A percentile compares a stretch with the other conserved stretches of the same genome.
phyloP scores from a whole-genome alignment of 2,888 invertebrate genomes.

The Heliconius sara region DNA sequence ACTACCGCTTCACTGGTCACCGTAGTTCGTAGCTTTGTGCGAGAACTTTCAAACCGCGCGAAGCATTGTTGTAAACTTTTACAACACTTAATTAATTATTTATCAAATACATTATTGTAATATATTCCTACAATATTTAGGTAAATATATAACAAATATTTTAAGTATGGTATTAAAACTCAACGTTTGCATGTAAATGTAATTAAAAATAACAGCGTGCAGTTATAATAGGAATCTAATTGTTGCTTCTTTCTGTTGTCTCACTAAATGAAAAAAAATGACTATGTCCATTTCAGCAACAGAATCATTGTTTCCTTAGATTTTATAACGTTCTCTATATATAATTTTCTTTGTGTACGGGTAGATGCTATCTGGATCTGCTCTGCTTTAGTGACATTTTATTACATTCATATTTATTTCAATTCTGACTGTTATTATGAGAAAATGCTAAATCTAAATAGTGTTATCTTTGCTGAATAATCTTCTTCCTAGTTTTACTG shows the following conservation, averaged over 20 bases:
- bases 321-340: background rate
- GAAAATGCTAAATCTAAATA: background rate
- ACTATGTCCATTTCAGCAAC: background rate
- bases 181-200: background rate
- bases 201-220: background rate
- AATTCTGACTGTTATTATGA: background rate
- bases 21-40: conserved; percentile 20
- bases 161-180: background rate
- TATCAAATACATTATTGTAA: background rate
- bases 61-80: background rate
- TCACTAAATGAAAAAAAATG: background rate
- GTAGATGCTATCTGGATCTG: background rate
- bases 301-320: background rate
- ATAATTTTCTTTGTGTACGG: background rate
- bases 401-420: background rate
- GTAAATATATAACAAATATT: background rate
- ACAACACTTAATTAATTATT: background rate
- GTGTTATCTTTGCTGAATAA: background rate
- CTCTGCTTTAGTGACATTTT: background rate
- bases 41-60: background rate
- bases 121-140: background rate
- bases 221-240: background rate
- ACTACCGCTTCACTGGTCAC: conserved; percentile 39
- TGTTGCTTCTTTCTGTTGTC: background rate
- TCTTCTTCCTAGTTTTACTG: background rate